phyloP scores from a whole-genome alignment of 2,113 vertebrate genomes.

The Pica pica region DNA sequence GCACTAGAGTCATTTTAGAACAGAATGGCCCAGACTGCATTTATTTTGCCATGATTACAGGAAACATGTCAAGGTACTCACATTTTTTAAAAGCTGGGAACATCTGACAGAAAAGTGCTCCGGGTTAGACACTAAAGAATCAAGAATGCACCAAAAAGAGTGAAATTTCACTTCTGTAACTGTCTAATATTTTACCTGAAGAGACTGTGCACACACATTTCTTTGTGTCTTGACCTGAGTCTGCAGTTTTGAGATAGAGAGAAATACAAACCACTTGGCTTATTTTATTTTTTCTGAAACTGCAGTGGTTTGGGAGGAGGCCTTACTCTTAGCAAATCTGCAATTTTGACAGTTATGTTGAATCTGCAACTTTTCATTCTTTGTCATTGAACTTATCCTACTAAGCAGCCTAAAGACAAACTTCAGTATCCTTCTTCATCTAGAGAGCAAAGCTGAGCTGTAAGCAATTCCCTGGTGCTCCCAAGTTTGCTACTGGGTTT shows the following conservation, averaged over 20 bases:
- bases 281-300: neutral
- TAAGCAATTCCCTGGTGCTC: neutral
- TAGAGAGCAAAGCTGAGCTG: neutral
- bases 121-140: neutral
- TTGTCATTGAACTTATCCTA: neutral
- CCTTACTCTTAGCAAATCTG: neutral
- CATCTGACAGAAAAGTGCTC: neutral
- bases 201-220: neutral
- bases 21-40: neutral
- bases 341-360: neutral
- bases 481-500: neutral
- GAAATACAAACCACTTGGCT: neutral
- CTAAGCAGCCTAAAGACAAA: neutral
- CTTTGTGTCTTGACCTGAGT: neutral
- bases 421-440: neutral
- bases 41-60: neutral
- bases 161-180: neutral
- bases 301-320: neutral
- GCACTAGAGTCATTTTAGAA: neutral
- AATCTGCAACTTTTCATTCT: neutral
- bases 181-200: neutral
- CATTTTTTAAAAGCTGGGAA: neutral
- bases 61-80: neutral
- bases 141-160: neutral
- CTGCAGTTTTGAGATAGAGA: neutral